phyloP scores from a whole-genome alignment of 1,140 invertebrate species.

The Caerostris darwini region DNA sequence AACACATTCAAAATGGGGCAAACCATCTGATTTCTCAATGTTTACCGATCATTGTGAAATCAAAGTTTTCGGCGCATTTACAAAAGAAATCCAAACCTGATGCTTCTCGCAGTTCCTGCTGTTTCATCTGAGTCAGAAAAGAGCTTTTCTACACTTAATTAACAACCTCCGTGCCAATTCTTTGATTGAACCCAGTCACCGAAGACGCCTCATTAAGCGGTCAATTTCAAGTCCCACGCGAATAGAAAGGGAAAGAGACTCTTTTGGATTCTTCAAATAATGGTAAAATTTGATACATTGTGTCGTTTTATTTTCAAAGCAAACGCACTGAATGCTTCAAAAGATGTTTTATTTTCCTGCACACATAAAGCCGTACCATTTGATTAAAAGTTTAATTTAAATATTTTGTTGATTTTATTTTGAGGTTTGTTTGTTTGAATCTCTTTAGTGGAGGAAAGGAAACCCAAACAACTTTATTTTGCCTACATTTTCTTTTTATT shows the following conservation, averaged over 20 bases:
- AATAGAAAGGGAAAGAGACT: background rate
- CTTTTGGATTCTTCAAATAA: background rate
- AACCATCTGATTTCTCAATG: background rate
- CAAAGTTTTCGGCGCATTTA: background rate
- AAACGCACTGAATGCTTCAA: background rate
- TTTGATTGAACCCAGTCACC: constrained; percentile 23
- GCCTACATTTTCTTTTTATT: no score
- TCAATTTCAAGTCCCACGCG: constrained; percentile 3
- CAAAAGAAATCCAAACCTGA: constrained; percentile 15
- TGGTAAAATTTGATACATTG: constrained; percentile 24
- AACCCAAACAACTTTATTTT: no score
- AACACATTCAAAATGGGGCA: background rate
- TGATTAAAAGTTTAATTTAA: constrained; percentile 10
- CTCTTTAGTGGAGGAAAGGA: background rate
- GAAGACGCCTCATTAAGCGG: constrained; percentile 41
- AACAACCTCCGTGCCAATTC: background rate
- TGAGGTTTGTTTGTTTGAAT: background rate
- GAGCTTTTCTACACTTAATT: background rate
- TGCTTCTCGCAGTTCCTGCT: background rate
- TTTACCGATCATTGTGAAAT: background rate
- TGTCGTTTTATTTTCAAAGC: background rate
- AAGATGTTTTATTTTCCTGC: background rate
- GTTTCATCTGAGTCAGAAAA: background rate
- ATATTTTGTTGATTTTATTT: background rate
- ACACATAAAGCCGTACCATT: background rate